phyloP scores from a whole-genome alignment of 2,888 invertebrate species.

The Troides helena region DNA sequence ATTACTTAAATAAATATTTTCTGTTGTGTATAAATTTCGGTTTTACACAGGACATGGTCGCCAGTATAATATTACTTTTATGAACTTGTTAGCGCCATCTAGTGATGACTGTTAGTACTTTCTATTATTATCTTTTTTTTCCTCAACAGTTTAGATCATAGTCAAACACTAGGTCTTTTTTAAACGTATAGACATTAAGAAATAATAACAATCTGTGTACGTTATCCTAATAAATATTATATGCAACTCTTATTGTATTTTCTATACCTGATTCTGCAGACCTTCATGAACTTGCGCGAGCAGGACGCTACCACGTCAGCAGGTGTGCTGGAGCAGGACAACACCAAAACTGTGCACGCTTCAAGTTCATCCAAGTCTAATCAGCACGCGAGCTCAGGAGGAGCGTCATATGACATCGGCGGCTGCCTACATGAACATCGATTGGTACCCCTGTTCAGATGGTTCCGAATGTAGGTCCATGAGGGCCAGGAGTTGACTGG shows the following conservation, averaged over 20 bases:
- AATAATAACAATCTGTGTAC: too few relatives aligned
- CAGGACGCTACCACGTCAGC: conserved; percentile 51
- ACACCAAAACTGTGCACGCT: conserved; percentile 43
- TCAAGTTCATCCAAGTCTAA: conserved; percentile 38
- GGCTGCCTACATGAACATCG: conserved; percentile 29
- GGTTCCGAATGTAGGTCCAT: conserved; percentile 53
- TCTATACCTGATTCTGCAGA: conserved; percentile 62
- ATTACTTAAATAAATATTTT: too few relatives aligned
- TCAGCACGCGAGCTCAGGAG: conserved; percentile 30
- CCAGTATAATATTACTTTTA: too few relatives aligned
- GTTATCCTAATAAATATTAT: too few relatives aligned
- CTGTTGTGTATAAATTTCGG: too few relatives aligned
- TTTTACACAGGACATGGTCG: too few relatives aligned
- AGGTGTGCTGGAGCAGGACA: conserved; percentile 46
- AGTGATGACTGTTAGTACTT: too few relatives aligned
- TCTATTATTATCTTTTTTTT: too few relatives aligned
- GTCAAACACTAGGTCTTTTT: too few relatives aligned
- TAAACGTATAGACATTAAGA: too few relatives aligned
- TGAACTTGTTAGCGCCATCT: too few relatives aligned
- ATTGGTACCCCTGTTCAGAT: conserved; percentile 20
- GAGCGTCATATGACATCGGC: conserved; percentile 41
- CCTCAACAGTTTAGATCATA: too few relatives aligned
- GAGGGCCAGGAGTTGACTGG: conserved; percentile 59
- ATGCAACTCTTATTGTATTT: conserved; percentile 1
- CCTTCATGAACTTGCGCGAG: conserved; percentile 58